Conservation (phyloP, 2,797 vertebrate genomes). For the Gallirallus australis region DNA sequence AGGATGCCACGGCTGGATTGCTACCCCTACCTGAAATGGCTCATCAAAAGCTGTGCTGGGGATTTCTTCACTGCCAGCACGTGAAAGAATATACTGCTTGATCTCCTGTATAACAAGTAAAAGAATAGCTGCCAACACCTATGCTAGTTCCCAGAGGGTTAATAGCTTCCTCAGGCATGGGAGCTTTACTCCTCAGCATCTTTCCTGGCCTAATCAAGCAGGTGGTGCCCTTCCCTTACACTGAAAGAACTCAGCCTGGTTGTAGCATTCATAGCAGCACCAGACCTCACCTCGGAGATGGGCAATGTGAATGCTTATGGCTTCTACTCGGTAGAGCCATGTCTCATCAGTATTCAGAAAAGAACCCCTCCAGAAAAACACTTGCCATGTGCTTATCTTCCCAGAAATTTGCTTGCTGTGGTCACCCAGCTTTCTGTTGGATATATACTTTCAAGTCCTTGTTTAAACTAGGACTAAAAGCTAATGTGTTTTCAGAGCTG, state of each 20-base stretch:
- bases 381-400: neutral
- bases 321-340: neutral
- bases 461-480: neutral
- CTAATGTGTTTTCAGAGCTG: neutral
- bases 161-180: neutral
- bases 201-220: neutral
- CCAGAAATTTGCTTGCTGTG: neutral
- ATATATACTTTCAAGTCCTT: neutral
- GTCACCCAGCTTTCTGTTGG: neutral
- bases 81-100: neutral
- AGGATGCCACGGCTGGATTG: neutral
- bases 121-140: neutral
- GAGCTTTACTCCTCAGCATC: neutral
- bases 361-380: neutral
- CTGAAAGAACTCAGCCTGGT: neutral
- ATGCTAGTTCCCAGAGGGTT: neutral
- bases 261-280: neutral
- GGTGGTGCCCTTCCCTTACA: neutral
- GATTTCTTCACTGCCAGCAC: neutral
- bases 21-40: neutral
- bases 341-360: neutral
- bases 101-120: neutral
- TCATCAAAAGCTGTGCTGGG: neutral
- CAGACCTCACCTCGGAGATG: neutral
- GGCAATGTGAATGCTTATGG: fast-evolving